Base-by-base conservation (phyloP, 2,888 invertebrate species). In the Endomychus coccineus region DNA sequence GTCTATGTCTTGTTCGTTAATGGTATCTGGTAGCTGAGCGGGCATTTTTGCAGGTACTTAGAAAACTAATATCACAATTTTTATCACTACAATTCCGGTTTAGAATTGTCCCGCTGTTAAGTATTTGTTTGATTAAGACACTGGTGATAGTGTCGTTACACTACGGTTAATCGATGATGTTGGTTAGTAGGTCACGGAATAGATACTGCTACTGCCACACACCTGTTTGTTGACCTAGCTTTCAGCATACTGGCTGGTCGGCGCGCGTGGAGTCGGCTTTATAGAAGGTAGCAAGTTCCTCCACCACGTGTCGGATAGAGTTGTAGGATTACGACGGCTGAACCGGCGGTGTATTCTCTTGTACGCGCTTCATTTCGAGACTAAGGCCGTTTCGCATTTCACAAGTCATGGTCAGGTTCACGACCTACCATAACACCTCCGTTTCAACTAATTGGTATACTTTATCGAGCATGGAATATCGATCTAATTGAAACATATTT, bases 131-230 rank as follows among this genome's bases (percentile, higher is more conserved):
- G n/a, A n/a, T n/a, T n/a, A 34, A 25, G 9, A 10, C 27, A 25
- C 27, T 25, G 10, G 9, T n/a, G 27, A 7, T n/a, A 6, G 11
- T 10, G 6, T 25, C 16, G 30, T 31, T 30, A 24, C 36, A 33
- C 27, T 21, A 14, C 13, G 12, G 17, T 23, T 16, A n/a, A 16
- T 16, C 16, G n/a, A 15, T 12, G 25, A 39, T 34, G 24, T 39
- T 37, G 37, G 41, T 41, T 41, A 34, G 36, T 35, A 36, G 35
- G 49, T 50, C 39, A 39, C 34, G 28, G 25, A 19, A 25, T 22
- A 5, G 23, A 25, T 28, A 21, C 22, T 47, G 63, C 63, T 61
- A 63, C 62, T 65, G 64, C 62, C 63, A 63, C 62, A 62, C 59
- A 58, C 55, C 54, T 12, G 39, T 24, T 38, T 33, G 39, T 39